These are phyloP conservation scores for Agonopterix heracliana DNA, from an alignment of 2,888 invertebrate genomes.

Conservation along the genomic window DNA sequence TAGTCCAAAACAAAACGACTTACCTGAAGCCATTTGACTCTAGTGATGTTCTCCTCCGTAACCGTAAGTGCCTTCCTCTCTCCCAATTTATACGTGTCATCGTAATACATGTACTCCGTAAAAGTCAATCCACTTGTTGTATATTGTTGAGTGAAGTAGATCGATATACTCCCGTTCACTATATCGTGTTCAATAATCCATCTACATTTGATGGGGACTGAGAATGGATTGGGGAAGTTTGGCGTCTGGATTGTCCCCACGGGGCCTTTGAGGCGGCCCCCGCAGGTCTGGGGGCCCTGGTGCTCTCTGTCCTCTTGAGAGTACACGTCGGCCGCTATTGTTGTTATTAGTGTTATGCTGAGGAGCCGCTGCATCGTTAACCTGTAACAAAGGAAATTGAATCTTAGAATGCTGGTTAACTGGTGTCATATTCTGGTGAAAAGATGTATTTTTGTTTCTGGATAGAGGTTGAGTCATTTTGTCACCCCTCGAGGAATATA, in stretches of 20 bases:
- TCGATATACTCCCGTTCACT: slow-evolving; percentile 83
- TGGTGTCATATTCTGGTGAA: no score
- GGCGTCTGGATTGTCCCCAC: slow-evolving; percentile 88
- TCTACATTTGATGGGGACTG: slow-evolving; percentile 88
- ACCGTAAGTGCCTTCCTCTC: slow-evolving; percentile 81
- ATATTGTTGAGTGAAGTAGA: slow-evolving; percentile 93
- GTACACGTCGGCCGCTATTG: slow-evolving; percentile 37
- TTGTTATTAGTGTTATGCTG: slow-evolving; percentile 48
- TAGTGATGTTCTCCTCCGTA: slow-evolving; percentile 84
- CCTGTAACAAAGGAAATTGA: slow-evolving; percentile 40
- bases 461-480: no score
- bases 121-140: slow-evolving; percentile 86
- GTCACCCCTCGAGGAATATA: no score
- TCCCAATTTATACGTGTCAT: slow-evolving; percentile 80
- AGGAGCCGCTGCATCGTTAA: slow-evolving; percentile 46
- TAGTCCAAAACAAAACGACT: slow-evolving; percentile 1
- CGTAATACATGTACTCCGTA: slow-evolving; percentile 86
- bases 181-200: slow-evolving; percentile 92
- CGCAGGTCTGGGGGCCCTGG: slow-evolving; percentile 74
- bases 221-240: slow-evolving; percentile 87
- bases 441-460: no score
- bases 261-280: slow-evolving; percentile 79
- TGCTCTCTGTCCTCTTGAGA: slow-evolving; percentile 50
- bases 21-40: slow-evolving; percentile 76
- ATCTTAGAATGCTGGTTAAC: background rate